Percentiles rank a stretch among this genome's conserved stretches.
phyloP scores from a whole-genome alignment of 2,888 invertebrate species.

The Amaurobius ferox region DNA sequence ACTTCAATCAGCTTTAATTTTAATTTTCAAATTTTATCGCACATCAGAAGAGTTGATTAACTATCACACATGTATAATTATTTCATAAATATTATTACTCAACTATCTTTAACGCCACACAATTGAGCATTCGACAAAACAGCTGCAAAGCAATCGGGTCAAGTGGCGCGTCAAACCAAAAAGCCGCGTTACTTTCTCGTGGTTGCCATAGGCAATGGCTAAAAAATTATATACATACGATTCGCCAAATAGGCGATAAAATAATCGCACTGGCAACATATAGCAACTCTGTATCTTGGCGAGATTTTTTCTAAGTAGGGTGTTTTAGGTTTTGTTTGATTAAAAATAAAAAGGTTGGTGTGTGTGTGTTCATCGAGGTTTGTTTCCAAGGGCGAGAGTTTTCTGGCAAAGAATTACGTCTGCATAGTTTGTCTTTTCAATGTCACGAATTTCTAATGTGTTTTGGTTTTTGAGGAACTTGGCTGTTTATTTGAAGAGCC shows the following conservation, averaged over 20 bases:
- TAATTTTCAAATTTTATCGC: too few relatives aligned
- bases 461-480: not conserved
- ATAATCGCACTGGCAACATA: not conserved
- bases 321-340: not conserved
- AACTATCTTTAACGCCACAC: not conserved
- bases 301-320: not conserved
- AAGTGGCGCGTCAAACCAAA: constrained; percentile 21
- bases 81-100: not conserved
- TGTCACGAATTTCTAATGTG: not conserved
- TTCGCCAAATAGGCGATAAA: not conserved
- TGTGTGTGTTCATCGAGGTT: not conserved
- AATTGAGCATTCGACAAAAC: constrained; percentile 6
- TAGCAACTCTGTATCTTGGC: not conserved
- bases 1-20: too few relatives aligned
- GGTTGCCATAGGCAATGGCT: constrained; percentile 43
- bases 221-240: not conserved
- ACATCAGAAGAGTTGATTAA: too few relatives aligned
- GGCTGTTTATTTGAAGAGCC: not conserved
- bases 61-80: constrained; percentile 4
- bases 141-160: constrained; percentile 32
- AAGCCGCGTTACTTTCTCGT: constrained; percentile 28
- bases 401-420: constrained; percentile 2
- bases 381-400: not conserved
- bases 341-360: not conserved
- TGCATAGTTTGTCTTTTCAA: not conserved